These are phyloP conservation scores for Gobionotothen gibberifrons DNA, from an alignment of 2,797 vertebrate species.

Conservation along the genomic window DNA sequence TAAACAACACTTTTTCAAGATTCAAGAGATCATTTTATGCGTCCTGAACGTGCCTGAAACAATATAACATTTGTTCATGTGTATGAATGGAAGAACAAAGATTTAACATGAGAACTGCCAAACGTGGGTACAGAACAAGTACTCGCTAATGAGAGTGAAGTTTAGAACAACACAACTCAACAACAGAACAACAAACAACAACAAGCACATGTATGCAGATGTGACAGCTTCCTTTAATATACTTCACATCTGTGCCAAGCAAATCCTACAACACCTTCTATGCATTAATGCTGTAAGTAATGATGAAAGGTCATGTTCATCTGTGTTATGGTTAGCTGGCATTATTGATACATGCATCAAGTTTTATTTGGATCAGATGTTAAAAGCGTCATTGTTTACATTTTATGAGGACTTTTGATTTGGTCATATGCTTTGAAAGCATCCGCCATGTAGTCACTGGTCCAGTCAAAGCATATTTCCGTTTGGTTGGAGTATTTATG, in stretches of 20 bases:
- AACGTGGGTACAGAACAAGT: background rate
- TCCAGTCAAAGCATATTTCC: background rate
- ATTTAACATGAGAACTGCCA: background rate
- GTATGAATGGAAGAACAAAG: background rate
- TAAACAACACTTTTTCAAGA: background rate
- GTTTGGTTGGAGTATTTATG: background rate
- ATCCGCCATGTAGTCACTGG: background rate
- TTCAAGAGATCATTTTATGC: background rate
- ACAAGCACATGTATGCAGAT: background rate
- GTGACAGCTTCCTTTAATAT: conserved; percentile 6
- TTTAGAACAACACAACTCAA: background rate
- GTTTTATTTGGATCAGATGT: background rate
- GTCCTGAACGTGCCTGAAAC: background rate
- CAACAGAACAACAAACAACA: background rate
- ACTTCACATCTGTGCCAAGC: background rate
- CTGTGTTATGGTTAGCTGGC: background rate
- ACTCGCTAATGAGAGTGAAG: background rate
- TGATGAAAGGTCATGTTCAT: background rate
- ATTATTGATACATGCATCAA: background rate
- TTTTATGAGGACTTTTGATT: background rate
- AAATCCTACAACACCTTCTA: background rate
- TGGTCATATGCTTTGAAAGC: background rate
- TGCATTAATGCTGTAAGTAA: conserved; percentile 10
- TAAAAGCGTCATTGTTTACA: background rate
- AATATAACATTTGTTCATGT: background rate